These are phyloP conservation scores for Spermophilus dauricus DNA, from an alignment of 2,113 vertebrate genomes.

Conservation along the genomic window DNA sequence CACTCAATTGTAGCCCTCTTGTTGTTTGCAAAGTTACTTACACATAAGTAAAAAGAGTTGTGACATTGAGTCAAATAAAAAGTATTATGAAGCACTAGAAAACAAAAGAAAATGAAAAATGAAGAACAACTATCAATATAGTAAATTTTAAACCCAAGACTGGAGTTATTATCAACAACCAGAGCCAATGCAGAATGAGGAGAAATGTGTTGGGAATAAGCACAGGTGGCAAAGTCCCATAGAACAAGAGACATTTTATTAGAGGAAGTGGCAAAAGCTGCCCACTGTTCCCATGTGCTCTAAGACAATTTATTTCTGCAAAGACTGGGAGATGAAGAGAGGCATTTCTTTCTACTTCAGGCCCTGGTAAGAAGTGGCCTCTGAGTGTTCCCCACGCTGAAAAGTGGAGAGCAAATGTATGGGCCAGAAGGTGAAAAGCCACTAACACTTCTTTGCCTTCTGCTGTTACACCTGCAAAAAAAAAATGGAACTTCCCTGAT, in stretches of 20 bases:
- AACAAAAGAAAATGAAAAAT: slow-evolving; percentile 15
- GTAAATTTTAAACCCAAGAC: not conserved
- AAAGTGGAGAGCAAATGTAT: not conserved
- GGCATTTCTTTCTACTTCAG: not conserved
- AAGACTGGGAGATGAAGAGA: not conserved
- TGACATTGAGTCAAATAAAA: not conserved
- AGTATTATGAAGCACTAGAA: not conserved
- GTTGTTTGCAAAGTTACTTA: not conserved
- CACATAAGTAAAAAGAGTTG: not conserved
- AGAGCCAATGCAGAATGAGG: not conserved
- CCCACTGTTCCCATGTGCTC: accelerated
- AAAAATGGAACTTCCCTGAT: not conserved
- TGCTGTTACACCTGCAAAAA: not conserved
- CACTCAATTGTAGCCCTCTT: not conserved
- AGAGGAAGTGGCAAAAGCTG: not conserved
- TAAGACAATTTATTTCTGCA: not conserved
- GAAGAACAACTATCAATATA: not conserved
- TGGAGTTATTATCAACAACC: not conserved
- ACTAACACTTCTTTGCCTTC: not conserved
- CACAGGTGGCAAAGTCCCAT: not conserved
- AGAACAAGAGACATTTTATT: not conserved
- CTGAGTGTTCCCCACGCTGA: not conserved
- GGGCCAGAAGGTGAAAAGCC: not conserved
- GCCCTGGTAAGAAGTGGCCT: not conserved
- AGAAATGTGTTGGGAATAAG: not conserved